Evolutionary conservation across 2,888 invertebrate genomes (phyloP).

Genomic region (Cephus pulcher): DNA sequence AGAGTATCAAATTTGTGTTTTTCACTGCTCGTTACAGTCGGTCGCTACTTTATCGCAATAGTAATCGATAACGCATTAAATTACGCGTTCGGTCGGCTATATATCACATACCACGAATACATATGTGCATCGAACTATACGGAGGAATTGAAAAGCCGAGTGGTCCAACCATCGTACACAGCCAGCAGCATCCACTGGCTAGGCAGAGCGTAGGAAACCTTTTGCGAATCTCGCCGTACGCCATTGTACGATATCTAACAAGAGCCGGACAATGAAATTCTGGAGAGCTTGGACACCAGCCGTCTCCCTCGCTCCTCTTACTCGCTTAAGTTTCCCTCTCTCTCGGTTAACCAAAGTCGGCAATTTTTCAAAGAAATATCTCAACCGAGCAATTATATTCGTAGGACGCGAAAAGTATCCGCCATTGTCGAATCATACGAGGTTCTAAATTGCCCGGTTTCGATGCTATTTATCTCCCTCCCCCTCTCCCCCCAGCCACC

Average conservation of each 20-base stretch:
- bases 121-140: slow-evolving; percentile 14
- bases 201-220: neutral
- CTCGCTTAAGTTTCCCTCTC: neutral
- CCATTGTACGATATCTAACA: slow-evolving; percentile 34
- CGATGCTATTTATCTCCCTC: neutral
- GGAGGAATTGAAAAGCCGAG: slow-evolving; percentile 13
- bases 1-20: no score
- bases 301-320: neutral
- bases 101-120: no score
- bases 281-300: slow-evolving; percentile 15
- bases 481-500: neutral
- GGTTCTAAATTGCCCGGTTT: neutral
- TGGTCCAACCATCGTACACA: no score
- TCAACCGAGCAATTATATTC: neutral
- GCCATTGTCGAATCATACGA: neutral
- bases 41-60: neutral
- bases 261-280: slow-evolving; percentile 45
- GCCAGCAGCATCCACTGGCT: neutral
- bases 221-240: slow-evolving; percentile 30
- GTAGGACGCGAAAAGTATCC: neutral
- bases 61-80: slow-evolving; percentile 37
- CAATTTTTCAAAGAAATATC: neutral
- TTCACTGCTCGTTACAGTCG: no score
- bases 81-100: slow-evolving; percentile 5
- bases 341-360: neutral